Percentiles rank a stretch among this genome's conserved stretches.
These are phyloP conservation scores for Drosophila multiciliata DNA, from an alignment of 2,888 invertebrate genomes.

Conservation along the genomic window DNA sequence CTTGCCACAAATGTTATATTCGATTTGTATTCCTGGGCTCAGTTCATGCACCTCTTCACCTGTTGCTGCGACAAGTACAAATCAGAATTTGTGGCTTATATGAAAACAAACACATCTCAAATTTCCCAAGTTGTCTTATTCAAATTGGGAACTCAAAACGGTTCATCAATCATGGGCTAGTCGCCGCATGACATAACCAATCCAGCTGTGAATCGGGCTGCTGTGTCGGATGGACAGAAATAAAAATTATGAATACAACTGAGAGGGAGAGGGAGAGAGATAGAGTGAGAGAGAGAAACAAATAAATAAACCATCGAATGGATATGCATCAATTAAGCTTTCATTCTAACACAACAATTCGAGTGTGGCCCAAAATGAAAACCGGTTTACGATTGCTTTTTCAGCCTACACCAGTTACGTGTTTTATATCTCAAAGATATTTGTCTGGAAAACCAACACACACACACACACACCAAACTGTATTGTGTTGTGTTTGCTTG, in stretches of 20 bases:
- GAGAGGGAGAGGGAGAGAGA: background rate
- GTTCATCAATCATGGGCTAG: constrained; percentile 65
- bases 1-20: background rate
- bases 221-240: constrained; percentile 26
- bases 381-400: constrained; percentile 38
- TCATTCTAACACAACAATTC: constrained; percentile 69
- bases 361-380: constrained; percentile 44
- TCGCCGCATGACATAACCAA: constrained; percentile 71
- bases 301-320: constrained; percentile 35
- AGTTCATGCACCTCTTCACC: constrained; percentile 10
- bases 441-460: constrained; percentile 17
- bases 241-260: background rate
- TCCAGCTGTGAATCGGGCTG: constrained; percentile 67
- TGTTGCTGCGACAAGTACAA: constrained; percentile 25
- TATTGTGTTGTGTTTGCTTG: constrained; percentile 37
- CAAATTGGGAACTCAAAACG: constrained; percentile 12
- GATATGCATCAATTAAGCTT: constrained; percentile 75
- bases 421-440: constrained; percentile 46
- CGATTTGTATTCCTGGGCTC: background rate
- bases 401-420: constrained; percentile 43
- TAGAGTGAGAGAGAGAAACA: background rate
- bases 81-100: constrained; percentile 18
- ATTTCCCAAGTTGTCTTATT: constrained; percentile 22
- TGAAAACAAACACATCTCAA: constrained; percentile 3
- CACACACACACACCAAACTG: background rate